phyloP scores from a whole-genome alignment of 2,113 vertebrate species.

The Megatriorchis doriae region DNA sequence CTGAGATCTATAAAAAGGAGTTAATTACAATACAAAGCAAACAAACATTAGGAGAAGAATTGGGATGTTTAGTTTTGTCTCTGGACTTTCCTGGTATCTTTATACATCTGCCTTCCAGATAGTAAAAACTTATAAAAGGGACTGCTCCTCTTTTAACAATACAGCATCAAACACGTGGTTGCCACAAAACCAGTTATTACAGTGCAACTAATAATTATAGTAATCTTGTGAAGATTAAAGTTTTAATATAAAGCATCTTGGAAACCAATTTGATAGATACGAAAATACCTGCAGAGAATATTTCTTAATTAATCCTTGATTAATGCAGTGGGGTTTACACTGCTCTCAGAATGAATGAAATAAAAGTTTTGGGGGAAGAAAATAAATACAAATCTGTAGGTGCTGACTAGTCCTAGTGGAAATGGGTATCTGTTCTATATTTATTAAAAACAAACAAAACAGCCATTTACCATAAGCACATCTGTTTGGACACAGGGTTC shows the following conservation, averaged over 20 bases:
- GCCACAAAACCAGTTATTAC: conserved; percentile 37
- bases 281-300: conserved; percentile 12
- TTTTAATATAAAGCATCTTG: conserved; percentile 43
- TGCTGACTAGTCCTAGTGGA: not conserved
- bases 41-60: not conserved
- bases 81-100: conserved; percentile 10
- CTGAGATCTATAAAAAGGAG: not conserved
- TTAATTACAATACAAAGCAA: not conserved
- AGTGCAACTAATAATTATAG: conserved; percentile 43
- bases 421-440: not conserved
- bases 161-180: conserved; percentile 36
- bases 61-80: conserved; percentile 7
- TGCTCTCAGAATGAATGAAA: not conserved
- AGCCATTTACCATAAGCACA: not conserved
- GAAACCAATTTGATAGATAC: conserved; percentile 28
- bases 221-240: conserved; percentile 48
- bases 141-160: conserved; percentile 10
- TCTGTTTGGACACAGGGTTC: not conserved
- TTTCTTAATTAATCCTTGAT: conserved; percentile 12
- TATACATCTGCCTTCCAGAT: conserved; percentile 40
- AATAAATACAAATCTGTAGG: not conserved
- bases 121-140: conserved; percentile 20
- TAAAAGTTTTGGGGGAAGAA: not conserved
- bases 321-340: not conserved
- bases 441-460: not conserved